Evolutionary conservation across 2,888 invertebrate species (phyloP), one percentile per base, ranked within the genome.

Genomic region (Tenthredo livida): DNA sequence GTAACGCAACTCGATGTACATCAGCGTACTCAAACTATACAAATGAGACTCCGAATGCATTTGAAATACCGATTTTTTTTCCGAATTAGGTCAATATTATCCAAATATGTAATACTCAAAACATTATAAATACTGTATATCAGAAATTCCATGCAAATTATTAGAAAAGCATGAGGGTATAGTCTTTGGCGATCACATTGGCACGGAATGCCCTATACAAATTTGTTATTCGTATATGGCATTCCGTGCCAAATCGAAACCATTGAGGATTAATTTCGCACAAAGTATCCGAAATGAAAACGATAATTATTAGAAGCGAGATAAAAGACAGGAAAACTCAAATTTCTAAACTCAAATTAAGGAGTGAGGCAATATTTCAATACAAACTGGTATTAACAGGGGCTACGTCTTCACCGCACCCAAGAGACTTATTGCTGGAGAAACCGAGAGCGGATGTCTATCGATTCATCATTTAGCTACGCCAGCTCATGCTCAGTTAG

Each of bases 391-490:
- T 80, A 80, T 83, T 47, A 67, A 43, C 86, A 91, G 93, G 83
- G 93, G 93, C 83, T 93, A 92, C 85, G 88, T 93, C 2, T 92
- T 93, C 80, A 93, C 91, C 4, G 91, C 91, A 5, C 93, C 93
- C 6, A 91, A 90, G 84, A 88, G 88, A 84, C 89, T 93, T 61
- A 87, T 92, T n/a, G 91, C 92, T 7, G 93, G 92, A 1, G 90
- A 92, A 84, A 90, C 90, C 29, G 92, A 91, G 82, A 91, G 89
- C 77, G 91, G 91, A 5, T 93, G 92, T 86, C 87, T 93, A 29
- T 93, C 93, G 7, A 86, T 93, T 47, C 93, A 93, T 87, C 92
- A 92, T 89, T 86, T 93, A 82, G 91, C 92, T 54, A 90, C 91
- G 40, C 93, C 93, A 72, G 92, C 90, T 47, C 89, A 91, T 80